phyloP scores from a whole-genome alignment of 2,888 invertebrate genomes.

The Drosophila maculinotata region DNA sequence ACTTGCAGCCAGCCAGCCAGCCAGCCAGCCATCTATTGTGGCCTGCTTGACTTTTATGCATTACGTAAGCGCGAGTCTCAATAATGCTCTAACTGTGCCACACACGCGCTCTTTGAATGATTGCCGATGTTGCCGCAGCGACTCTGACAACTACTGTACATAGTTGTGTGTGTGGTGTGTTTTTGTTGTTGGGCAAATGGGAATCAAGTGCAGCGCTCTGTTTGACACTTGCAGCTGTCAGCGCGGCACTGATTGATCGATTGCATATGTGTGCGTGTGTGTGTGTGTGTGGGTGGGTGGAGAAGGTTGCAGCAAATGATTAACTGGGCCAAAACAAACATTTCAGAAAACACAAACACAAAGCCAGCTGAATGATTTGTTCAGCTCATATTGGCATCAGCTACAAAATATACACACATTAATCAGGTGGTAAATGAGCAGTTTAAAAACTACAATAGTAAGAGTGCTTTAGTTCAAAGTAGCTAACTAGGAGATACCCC shows the following conservation, averaged over 20 bases:
- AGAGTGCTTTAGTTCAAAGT: no score
- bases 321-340: constrained; percentile 50
- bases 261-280: constrained; percentile 23
- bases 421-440: constrained; percentile 16
- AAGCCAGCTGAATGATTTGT: constrained; percentile 17
- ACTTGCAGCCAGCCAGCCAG: constrained; percentile 13
- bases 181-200: constrained; percentile 17
- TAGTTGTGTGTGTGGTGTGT: constrained; percentile 21
- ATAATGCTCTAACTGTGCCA: constrained; percentile 61
- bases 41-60: constrained; percentile 73
- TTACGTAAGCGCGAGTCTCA: constrained; percentile 63
- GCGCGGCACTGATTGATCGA: constrained; percentile 71
- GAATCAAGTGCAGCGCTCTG: constrained; percentile 71
- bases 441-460: not conserved
- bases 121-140: constrained; percentile 28
- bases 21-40: constrained; percentile 40
- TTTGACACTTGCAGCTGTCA: constrained; percentile 78
- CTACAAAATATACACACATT: constrained; percentile 9
- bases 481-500: no score
- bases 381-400: constrained; percentile 3
- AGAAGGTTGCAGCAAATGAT: constrained; percentile 34
- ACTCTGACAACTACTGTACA: constrained; percentile 25
- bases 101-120: constrained; percentile 50
- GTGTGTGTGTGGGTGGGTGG: constrained; percentile 7
- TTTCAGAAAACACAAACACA: constrained; percentile 5